These are phyloP conservation scores for Barypeithes pellucidus DNA, from an alignment of 2,888 invertebrate species.

Conservation along the genomic window DNA sequence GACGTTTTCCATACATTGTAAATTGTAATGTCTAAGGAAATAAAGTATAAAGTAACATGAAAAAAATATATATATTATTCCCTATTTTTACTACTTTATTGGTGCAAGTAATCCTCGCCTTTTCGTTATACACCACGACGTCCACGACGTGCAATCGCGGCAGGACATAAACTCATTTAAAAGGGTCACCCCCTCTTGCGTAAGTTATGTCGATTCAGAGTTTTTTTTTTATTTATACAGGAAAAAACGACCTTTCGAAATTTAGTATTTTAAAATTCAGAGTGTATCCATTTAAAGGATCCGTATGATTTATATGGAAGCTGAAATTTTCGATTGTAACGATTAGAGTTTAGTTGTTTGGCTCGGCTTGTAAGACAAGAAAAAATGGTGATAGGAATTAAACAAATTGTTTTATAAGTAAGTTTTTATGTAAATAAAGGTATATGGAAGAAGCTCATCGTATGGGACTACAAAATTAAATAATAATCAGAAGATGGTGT, in stretches of 20 bases:
- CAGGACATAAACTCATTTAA: slow-evolving; percentile 51
- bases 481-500: neutral
- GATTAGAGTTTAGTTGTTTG: neutral
- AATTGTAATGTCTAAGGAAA: too few relatives aligned
- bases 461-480: neutral
- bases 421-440: slow-evolving; percentile 9
- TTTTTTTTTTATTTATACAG: slow-evolving; percentile 36
- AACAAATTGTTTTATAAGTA: slow-evolving; percentile 12
- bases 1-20: too few relatives aligned
- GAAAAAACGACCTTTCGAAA: slow-evolving; percentile 39
- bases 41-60: too few relatives aligned
- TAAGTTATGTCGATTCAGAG: slow-evolving; percentile 51
- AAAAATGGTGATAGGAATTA: slow-evolving; percentile 1
- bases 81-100: neutral
- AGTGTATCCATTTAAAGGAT: slow-evolving; percentile 38
- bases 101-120: slow-evolving; percentile 12
- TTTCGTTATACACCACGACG: slow-evolving; percentile 29
- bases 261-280: slow-evolving; percentile 50
- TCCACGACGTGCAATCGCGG: slow-evolving; percentile 40
- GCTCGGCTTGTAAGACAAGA: slow-evolving; percentile 11
- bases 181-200: slow-evolving; percentile 52
- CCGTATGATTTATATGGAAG: slow-evolving; percentile 34
- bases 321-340: slow-evolving; percentile 14
- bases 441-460: neutral
- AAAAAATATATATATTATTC: too few relatives aligned